Conservation (phyloP, 2,113 vertebrate genomes). For the Notarius quadriscutis region DNA sequence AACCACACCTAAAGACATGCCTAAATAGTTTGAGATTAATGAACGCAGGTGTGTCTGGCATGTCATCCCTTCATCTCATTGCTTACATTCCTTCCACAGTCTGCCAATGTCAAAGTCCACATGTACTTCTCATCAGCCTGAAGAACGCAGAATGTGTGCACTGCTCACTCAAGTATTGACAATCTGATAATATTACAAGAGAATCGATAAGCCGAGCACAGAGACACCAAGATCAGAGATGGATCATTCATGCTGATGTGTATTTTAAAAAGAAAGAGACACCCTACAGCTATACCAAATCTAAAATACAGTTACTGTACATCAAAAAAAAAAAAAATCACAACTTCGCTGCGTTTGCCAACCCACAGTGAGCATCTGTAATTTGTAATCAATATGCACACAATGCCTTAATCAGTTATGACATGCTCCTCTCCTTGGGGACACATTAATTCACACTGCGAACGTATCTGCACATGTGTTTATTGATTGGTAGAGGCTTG, state of each 20-base stretch:
- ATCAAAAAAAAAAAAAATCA: background rate
- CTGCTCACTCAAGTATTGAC: background rate
- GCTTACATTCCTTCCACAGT: background rate
- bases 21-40: background rate
- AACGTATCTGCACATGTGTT: constrained; percentile 64
- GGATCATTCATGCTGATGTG: background rate
- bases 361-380: background rate
- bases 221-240: background rate
- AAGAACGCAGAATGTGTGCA: background rate
- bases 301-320: background rate
- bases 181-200: background rate
- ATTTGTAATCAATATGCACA: constrained; percentile 44
- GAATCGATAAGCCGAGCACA: background rate
- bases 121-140: background rate
- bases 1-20: background rate
- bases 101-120: background rate
- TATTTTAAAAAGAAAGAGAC: background rate
- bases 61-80: background rate
- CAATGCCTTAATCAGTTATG: constrained; percentile 68
- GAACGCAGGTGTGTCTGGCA: background rate
- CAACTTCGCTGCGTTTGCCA: background rate
- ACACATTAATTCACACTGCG: constrained; percentile 68
- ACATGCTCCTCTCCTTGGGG: constrained; percentile 67
- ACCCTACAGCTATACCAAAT: background rate
- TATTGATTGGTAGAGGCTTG: constrained; percentile 67